phyloP scores from a whole-genome alignment of 2,113 vertebrate genomes.

The Pygoscelis adeliae region DNA sequence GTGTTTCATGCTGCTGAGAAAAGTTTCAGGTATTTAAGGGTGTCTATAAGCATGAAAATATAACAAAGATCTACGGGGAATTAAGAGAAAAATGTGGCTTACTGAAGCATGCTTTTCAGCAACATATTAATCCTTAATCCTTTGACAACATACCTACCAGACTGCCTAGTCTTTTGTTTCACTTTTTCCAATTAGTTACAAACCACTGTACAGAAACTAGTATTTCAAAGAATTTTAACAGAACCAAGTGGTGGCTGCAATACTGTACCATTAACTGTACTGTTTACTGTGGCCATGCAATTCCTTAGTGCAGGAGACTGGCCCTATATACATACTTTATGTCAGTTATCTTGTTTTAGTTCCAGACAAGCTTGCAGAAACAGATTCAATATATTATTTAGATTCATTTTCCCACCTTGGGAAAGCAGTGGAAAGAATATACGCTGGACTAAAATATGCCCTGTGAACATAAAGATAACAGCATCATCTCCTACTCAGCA shows the following conservation, averaged over 20 bases:
- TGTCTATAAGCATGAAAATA: background rate
- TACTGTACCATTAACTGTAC: background rate
- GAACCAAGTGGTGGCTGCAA: background rate
- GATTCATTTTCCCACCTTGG: background rate
- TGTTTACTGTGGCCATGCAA: background rate
- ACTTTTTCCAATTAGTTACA: background rate
- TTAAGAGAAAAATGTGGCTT: background rate
- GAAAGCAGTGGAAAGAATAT: background rate
- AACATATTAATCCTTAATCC: background rate
- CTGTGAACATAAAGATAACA: background rate
- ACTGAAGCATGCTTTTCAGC: background rate
- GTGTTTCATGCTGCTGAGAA: background rate
- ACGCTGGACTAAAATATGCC: background rate
- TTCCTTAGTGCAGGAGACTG: background rate
- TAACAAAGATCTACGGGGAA: background rate
- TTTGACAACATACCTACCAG: background rate
- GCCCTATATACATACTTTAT: background rate
- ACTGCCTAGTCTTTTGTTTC: background rate
- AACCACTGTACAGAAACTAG: background rate
- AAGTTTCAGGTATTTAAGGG: background rate
- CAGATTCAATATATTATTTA: background rate
- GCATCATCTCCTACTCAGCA: background rate
- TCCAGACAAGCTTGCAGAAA: background rate
- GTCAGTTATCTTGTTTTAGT: background rate
- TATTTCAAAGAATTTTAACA: background rate